Conservation (phyloP, 2,797 vertebrate genomes). For the Heteromormyrus szaboi region DNA sequence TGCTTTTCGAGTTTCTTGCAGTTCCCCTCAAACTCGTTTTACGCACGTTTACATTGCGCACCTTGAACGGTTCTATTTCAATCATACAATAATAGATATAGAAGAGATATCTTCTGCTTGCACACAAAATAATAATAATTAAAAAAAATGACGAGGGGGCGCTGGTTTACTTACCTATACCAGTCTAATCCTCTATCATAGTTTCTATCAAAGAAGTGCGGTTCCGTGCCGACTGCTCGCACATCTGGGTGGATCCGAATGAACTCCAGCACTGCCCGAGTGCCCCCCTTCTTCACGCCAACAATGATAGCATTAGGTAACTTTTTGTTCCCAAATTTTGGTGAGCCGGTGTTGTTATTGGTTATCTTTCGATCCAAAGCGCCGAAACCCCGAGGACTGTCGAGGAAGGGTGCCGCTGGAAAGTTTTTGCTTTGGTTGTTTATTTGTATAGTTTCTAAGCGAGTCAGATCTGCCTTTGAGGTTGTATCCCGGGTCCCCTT, state of each 20-base stretch:
- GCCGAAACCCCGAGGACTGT: constrained; percentile 42
- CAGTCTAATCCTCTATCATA: constrained; percentile 80
- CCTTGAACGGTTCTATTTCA: neutral
- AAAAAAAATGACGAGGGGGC: neutral
- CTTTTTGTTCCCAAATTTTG: constrained; percentile 71
- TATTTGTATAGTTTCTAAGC: constrained; percentile 23
- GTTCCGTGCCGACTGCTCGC: constrained; percentile 80
- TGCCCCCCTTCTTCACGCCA: constrained; percentile 85
- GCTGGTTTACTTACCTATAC: constrained; percentile 73
- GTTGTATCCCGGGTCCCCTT: constrained; percentile 26
- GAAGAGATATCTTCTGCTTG: neutral
- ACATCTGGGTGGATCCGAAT: constrained; percentile 84
- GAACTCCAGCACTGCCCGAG: constrained; percentile 83
- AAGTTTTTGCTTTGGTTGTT: constrained; percentile 32
- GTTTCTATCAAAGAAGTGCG: constrained; percentile 88
- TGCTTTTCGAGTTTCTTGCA: neutral
- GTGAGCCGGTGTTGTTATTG: constrained; percentile 41
- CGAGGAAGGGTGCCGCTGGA: neutral
- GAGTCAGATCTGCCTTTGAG: constrained; percentile 28
- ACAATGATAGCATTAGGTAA: constrained; percentile 83
- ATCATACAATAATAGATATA: neutral
- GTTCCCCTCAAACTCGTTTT: neutral
- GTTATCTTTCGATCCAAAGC: neutral
- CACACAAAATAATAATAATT: neutral
- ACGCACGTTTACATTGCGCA: neutral